Conservation (phyloP, 2,888 invertebrate species). For the Agrochola lychnidis region DNA sequence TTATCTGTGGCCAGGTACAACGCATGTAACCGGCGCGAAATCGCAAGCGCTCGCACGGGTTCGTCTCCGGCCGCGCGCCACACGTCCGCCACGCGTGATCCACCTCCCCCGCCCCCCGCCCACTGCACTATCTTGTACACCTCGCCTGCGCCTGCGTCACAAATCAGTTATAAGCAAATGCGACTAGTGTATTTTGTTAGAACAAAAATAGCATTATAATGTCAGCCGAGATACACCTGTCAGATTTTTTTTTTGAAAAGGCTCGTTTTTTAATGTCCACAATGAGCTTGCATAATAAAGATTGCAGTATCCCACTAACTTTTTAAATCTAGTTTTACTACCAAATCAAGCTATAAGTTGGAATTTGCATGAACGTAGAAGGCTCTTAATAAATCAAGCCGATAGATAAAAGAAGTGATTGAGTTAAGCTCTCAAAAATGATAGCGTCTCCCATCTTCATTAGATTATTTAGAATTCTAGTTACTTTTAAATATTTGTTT, state of each 20-base stretch:
- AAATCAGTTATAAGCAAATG: conserved; percentile 5
- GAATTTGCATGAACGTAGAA: not conserved
- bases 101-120: conserved; percentile 90
- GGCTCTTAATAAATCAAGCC: conserved; percentile 16
- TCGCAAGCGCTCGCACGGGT: conserved; percentile 90
- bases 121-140: conserved; percentile 92
- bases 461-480: conserved; percentile 5
- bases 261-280: not conserved
- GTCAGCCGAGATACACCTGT: not conserved
- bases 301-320: not conserved
- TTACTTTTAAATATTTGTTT: not conserved
- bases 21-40: conserved; percentile 89
- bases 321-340: conserved; percentile 3
- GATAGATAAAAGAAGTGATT: conserved; percentile 20
- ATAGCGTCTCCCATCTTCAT: not conserved
- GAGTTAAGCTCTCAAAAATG: conserved; percentile 18
- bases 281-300: not conserved
- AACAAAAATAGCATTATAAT: conserved; percentile 24
- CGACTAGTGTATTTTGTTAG: not conserved
- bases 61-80: conserved; percentile 91
- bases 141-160: conserved; percentile 88
- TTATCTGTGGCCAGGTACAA: conserved; percentile 92
- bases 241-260: conserved; percentile 5
- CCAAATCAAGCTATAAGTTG: not conserved
- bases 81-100: conserved; percentile 90